A percentile compares a stretch with the other conserved stretches of the same genome.
These are phyloP conservation scores for Montipora capitata DNA, from an alignment of 92 coral and sea anemone species.

Conservation along the genomic window DNA sequence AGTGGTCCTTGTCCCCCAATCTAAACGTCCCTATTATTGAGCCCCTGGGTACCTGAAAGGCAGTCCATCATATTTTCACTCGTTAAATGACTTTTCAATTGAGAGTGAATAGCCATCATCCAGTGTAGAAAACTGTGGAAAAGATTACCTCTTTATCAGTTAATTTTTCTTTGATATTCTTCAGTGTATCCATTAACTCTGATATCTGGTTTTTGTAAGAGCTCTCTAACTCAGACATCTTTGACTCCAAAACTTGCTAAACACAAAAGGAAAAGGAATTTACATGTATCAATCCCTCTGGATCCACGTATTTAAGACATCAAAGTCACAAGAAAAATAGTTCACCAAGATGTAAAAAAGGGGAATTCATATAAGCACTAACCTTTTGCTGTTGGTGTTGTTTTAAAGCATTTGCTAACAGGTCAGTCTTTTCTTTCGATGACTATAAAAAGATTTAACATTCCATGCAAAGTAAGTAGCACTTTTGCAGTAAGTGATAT, in stretches of 20 bases:
- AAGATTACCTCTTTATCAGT: conserved; percentile 84
- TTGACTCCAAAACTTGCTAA: conserved; percentile 83
- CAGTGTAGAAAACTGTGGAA: too few relatives aligned
- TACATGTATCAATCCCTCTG: too few relatives aligned
- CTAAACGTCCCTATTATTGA: too few relatives aligned
- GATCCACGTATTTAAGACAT: too few relatives aligned
- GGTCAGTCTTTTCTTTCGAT: conserved; percentile 59
- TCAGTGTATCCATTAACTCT: conserved; percentile 87
- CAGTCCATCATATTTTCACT: too few relatives aligned
- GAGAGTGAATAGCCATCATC: too few relatives aligned
- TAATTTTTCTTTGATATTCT: conserved; percentile 85
- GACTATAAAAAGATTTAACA: conserved; percentile 18
- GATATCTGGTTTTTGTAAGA: conserved; percentile 84
- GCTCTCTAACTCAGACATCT: conserved; percentile 72
- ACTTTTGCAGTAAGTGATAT: too few relatives aligned
- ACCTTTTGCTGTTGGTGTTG: conserved; percentile 42
- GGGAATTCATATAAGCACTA: neutral
- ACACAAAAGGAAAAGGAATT: neutral
- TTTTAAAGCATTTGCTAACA: conserved; percentile 24
- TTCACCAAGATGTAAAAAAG: neutral
- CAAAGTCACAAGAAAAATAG: neutral
- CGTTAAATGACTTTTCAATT: too few relatives aligned
- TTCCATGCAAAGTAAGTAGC: too few relatives aligned
- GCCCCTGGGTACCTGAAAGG: too few relatives aligned
- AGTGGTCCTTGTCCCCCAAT: too few relatives aligned